Evolutionary conservation across 2,888 invertebrate genomes (phyloP).

Genomic region (Cabera pusaria): DNA sequence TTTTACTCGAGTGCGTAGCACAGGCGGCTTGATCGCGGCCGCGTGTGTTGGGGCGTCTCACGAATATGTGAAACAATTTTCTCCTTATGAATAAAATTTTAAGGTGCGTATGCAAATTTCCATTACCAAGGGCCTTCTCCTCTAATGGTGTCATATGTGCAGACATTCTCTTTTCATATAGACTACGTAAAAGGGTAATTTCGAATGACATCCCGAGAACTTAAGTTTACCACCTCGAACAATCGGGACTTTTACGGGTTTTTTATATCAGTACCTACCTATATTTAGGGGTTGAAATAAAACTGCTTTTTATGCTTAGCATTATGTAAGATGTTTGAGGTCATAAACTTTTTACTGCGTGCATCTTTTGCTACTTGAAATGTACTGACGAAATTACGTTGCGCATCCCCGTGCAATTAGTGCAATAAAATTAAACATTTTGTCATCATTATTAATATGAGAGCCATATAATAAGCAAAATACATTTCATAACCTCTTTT

Average conservation of each 20-base stretch:
- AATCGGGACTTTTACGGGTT: constrained; percentile 31
- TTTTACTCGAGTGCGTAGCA: constrained; percentile 57
- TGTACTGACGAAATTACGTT: too few species aligned
- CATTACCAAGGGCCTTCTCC: constrained; percentile 68
- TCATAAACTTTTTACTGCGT: constrained; percentile 5
- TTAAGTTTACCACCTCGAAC: constrained; percentile 36
- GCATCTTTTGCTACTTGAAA: too few species aligned
- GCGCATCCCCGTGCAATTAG: too few species aligned
- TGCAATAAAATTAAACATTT: too few species aligned
- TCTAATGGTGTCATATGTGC: constrained; percentile 71
- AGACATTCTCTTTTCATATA: constrained; percentile 68
- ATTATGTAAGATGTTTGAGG: constrained; percentile 1
- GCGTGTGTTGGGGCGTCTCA: constrained; percentile 23
- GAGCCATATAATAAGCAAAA: too few species aligned
- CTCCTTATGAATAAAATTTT: constrained; percentile 81
- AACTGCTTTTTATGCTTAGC: constrained; percentile 9
- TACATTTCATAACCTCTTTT: constrained; percentile 32
- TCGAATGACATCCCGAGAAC: constrained; percentile 45
- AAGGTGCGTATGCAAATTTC: constrained; percentile 79
- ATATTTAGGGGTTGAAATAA: constrained; percentile 11
- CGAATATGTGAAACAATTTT: constrained; percentile 75
- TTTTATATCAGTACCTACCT: constrained; percentile 18
- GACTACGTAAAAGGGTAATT: constrained; percentile 58
- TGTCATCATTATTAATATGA: too few species aligned
- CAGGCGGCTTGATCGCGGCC: constrained; percentile 31